Evolutionary conservation across 2,113 vertebrate species (phyloP).

Genomic region (Agapornis roseicollis): DNA sequence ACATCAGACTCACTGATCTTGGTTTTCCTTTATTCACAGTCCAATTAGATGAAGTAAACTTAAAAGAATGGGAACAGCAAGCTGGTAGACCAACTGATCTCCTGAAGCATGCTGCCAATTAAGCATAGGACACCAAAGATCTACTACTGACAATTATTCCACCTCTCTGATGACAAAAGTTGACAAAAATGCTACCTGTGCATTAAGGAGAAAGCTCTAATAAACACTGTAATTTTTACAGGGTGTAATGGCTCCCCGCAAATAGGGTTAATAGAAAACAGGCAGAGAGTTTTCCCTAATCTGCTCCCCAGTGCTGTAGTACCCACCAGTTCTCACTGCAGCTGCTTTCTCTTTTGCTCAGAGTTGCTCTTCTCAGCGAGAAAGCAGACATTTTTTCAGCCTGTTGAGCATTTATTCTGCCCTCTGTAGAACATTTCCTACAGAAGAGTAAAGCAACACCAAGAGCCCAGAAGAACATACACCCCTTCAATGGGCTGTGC

Average conservation of each 20-base stretch:
- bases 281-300: background rate
- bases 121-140: background rate
- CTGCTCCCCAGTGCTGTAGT: no score
- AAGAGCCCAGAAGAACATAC: background rate
- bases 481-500: background rate
- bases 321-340: background rate
- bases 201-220: background rate
- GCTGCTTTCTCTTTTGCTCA: background rate
- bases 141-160: background rate
- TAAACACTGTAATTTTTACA: background rate
- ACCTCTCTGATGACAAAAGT: background rate
- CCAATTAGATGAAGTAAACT: slow-evolving; percentile 19
- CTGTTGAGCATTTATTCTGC: background rate
- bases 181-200: background rate
- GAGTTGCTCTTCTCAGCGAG: background rate
- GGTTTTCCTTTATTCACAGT: slow-evolving; percentile 33
- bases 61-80: background rate
- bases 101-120: background rate
- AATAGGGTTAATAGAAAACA: background rate
- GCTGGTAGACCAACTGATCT: background rate
- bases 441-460: background rate
- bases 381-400: background rate
- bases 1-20: background rate
- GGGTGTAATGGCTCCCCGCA: background rate
- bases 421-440: background rate